A percentile compares a stretch with the other conserved stretches of the same genome.
Evolutionary conservation across 1,140 invertebrate genomes (phyloP).

Genomic region (Nautilus pompilius): DNA sequence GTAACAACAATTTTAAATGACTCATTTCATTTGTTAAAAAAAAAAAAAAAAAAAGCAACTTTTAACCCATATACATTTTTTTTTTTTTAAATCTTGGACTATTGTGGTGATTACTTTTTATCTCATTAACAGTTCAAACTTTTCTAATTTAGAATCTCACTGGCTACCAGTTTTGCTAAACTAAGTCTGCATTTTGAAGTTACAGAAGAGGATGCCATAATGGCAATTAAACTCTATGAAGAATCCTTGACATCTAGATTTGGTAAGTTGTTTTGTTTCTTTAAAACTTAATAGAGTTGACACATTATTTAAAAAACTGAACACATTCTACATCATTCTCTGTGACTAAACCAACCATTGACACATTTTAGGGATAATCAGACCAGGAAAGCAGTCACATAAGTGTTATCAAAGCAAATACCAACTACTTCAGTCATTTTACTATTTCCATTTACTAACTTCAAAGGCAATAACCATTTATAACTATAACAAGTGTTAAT

Average conservation of each 20-base stretch:
- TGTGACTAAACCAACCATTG: neutral
- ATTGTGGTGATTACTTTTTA: neutral
- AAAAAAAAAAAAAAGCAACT: no score
- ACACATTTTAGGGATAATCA: no score
- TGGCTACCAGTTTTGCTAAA: slow-evolving; percentile 24
- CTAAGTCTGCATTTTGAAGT: slow-evolving; percentile 19
- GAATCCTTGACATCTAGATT: slow-evolving; percentile 27
- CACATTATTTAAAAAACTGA: neutral
- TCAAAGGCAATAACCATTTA: no score
- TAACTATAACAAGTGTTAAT: no score
- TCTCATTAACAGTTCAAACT: neutral
- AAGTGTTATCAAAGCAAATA: neutral
- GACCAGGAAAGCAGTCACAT: neutral
- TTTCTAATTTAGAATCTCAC: slow-evolving; percentile 21
- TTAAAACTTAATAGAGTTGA: neutral
- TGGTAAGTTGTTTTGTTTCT: slow-evolving; percentile 11
- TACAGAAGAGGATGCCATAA: slow-evolving; percentile 26
- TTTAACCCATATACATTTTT: neutral
- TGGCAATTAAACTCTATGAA: slow-evolving; percentile 30
- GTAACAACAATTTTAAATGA: no score
- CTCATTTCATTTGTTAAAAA: no score
- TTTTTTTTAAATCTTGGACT: neutral
- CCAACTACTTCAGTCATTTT: slow-evolving; percentile 4
- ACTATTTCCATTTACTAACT: slow-evolving; percentile 9
- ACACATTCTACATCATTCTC: neutral